Conservation (phyloP, 53 echinoderm and acorn worm species). For the Holothuria leucospilota region DNA sequence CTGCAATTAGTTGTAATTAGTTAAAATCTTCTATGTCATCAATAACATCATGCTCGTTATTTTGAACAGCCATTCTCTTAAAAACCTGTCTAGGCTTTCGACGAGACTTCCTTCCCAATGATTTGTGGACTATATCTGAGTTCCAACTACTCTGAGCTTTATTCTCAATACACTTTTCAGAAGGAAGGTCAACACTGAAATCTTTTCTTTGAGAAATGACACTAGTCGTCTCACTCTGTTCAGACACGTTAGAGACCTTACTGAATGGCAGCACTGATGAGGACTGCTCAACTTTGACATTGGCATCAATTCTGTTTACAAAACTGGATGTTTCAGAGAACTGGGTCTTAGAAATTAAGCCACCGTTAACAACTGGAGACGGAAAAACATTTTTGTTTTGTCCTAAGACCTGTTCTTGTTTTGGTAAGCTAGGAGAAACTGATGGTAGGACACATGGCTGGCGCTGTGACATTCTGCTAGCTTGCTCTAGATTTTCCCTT, state of each 20-base stretch:
- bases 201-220: too few species aligned
- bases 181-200: neutral
- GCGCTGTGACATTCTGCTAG: neutral
- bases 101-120: constrained; percentile 18
- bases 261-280: neutral
- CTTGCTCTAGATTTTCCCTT: neutral
- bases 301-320: neutral
- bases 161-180: too few species aligned
- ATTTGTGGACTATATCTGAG: neutral
- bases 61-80: constrained; percentile 20
- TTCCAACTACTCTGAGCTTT: neutral
- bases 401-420: neutral
- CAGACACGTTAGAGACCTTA: neutral
- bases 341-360: too few species aligned
- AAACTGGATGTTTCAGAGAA: neutral
- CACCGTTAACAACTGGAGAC: too few species aligned
- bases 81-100: constrained; percentile 37
- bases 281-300: neutral
- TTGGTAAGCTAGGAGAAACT: neutral
- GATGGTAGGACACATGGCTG: neutral
- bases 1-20: neutral
- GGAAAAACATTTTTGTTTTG: neutral
- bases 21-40: constrained; percentile 36
- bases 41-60: constrained; percentile 10
- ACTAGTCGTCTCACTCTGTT: neutral